Base-by-base conservation (phyloP, 2,113 vertebrate genomes). In the Gymnarchus niloticus region DNA sequence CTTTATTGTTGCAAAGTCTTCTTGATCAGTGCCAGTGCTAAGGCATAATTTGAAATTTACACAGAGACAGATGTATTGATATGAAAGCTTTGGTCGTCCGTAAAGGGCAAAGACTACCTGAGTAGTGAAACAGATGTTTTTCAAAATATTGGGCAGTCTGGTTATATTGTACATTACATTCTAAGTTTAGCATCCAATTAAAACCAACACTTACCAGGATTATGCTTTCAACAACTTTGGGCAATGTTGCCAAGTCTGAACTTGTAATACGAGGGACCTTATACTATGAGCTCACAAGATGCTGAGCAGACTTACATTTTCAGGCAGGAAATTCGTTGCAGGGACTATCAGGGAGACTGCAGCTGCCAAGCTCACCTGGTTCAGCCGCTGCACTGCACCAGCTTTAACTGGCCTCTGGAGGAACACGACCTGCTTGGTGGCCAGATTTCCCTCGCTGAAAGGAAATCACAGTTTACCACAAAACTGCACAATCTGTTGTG, bases 341-440 rank as follows among this genome's bases (percentile, higher is more conserved):
- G 3, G 48, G 46, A 46, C 10, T 44, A 37, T n/a, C 19, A 10
- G n/a, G 21, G 81, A 48, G 14, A 14, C 19, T 8, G 19, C 23
- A 44, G n/a, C 4, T 2, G 23, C 1, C 25, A 8, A 41, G 19
- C 82, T 83, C 88, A 95, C 94, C 92, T 94, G 91, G 84, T 87
- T 93, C 87, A 87, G 90, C 5, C 25, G 83, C 21, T 83, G 89
- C 52, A 83, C 73, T 0, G 87, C n/a, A 41, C 88, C 88, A 89
- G 90, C 57, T 87, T 93, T 92, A 93, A 96, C 92, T 0, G 98
- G 96, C 88, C 98, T 95, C 93, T 99, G 98, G 83, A 99, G 96
- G 84, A 99, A 99, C 89, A 99, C 94, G 0, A 99, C 96, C 91
- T 99, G 98, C 88, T 99, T 99, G 9, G 98, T 99, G 86, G 97